Conservation (phyloP, 2,888 invertebrate genomes). For the Trachelus troglodyta region DNA sequence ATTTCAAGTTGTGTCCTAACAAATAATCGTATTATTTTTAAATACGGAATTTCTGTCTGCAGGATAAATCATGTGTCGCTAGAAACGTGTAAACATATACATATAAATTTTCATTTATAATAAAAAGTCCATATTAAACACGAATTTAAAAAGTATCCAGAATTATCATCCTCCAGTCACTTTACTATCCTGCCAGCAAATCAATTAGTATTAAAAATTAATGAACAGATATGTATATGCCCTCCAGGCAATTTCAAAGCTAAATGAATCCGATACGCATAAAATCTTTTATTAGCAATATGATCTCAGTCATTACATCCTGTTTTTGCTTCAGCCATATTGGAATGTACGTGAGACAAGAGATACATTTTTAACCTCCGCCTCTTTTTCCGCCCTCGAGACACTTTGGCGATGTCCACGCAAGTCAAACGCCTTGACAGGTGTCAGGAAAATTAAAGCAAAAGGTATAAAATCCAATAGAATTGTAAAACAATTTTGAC, state of each 20-base stretch:
- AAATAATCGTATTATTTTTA: not conserved
- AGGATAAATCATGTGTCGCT: not conserved
- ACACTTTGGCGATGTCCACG: not conserved
- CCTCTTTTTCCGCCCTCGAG: not conserved
- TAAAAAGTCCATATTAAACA: not conserved
- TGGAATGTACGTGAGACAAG: not conserved
- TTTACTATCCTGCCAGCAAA: not conserved
- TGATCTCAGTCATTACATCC: not conserved
- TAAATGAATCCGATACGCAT: not conserved
- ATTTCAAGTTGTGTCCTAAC: not conserved
- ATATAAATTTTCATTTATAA: not conserved
- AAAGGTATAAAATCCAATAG: not conserved
- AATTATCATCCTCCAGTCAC: too few species aligned
- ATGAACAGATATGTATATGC: not conserved
- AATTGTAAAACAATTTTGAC: constrained; percentile 28
- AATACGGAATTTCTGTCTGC: not conserved
- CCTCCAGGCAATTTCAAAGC: not conserved
- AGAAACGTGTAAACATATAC: not conserved
- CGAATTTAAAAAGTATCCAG: not conserved
- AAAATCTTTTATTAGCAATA: not conserved
- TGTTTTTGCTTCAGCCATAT: not conserved
- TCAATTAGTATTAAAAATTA: not conserved
- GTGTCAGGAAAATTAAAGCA: not conserved
- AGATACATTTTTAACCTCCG: not conserved
- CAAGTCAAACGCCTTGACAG: not conserved